These are phyloP conservation scores for Chaitophorus viminalis DNA, from an alignment of 2,888 invertebrate genomes.

Conservation along the genomic window DNA sequence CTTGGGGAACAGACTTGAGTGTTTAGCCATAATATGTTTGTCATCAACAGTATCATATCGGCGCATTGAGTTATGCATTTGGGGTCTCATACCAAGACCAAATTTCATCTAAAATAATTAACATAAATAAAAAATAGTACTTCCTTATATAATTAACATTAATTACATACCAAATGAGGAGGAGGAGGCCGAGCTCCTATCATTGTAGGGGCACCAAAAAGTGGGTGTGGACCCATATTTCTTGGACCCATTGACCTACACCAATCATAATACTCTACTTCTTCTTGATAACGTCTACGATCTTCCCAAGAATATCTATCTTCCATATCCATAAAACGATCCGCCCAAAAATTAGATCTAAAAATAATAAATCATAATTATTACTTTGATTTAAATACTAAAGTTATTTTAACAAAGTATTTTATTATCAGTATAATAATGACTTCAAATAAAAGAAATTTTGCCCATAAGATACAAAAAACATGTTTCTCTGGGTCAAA, in stretches of 20 bases:
- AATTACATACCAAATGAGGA: conserved; percentile 48
- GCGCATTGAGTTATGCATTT: conserved; percentile 67
- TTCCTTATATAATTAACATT: background rate
- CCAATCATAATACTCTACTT: conserved; percentile 79
- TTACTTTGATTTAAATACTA: conserved; percentile 3
- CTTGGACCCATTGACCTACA: conserved; percentile 70
- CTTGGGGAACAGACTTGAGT: conserved; percentile 92
- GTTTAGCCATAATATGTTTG: conserved; percentile 92
- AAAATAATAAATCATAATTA: background rate
- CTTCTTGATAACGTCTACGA: conserved; percentile 78
- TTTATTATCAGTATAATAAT: conserved; percentile 18
- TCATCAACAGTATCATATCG: conserved; percentile 95
- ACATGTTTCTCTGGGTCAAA: background rate
- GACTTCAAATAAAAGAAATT: conserved; percentile 39
- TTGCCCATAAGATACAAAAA: conserved; percentile 37
- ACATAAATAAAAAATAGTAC: background rate
- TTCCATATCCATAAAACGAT: conserved; percentile 77
- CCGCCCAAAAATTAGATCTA: conserved; percentile 64
- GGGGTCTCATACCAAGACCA: conserved; percentile 68
- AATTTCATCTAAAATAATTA: conserved; percentile 41
- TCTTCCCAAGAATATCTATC: conserved; percentile 91
- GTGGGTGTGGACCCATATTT: conserved; percentile 62
- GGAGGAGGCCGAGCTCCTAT: conserved; percentile 68
- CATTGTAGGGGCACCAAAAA: conserved; percentile 65
- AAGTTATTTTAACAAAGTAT: conserved; percentile 4